phyloP scores from a whole-genome alignment of 2,888 invertebrate genomes.

The Mesoligia furuncula region DNA sequence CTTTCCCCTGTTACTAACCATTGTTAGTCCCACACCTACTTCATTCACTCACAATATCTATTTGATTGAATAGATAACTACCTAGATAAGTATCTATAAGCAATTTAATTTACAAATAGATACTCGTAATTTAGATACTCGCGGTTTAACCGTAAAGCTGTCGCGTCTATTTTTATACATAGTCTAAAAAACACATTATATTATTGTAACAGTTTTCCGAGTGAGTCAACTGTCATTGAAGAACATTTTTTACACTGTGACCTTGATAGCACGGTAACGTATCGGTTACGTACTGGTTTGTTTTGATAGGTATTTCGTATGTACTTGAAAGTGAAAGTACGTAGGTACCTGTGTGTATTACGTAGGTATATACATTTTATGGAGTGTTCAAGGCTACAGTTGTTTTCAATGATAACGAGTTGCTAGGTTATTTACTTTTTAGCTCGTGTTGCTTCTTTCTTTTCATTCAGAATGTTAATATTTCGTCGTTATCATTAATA shows the following conservation, averaged over 20 bases:
- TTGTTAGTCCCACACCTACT: background rate
- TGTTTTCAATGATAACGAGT: conserved; percentile 35
- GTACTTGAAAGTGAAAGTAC: conserved; percentile 27
- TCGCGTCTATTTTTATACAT: conserved; percentile 15
- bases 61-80: background rate
- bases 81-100: background rate
- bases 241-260: conserved; percentile 14
- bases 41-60: background rate
- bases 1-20: background rate
- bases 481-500: background rate
- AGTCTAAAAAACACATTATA: background rate
- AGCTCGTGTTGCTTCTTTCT: background rate
- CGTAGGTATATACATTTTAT: background rate
- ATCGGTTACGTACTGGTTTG: background rate
- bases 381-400: conserved; percentile 29
- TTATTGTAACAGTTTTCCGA: conserved; percentile 12
- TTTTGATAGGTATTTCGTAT: conserved; percentile 13
- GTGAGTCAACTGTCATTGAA: background rate
- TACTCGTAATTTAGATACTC: too few species aligned
- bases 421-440: background rate
- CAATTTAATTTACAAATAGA: conserved; percentile 6
- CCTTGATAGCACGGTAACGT: conserved; percentile 21
- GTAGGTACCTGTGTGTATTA: background rate
- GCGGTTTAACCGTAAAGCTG: background rate
- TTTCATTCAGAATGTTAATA: background rate